A percentile compares a stretch with the other conserved stretches of the same genome.
Conservation (phyloP, 2,888 invertebrate genomes). For the Proisotoma minuta region DNA sequence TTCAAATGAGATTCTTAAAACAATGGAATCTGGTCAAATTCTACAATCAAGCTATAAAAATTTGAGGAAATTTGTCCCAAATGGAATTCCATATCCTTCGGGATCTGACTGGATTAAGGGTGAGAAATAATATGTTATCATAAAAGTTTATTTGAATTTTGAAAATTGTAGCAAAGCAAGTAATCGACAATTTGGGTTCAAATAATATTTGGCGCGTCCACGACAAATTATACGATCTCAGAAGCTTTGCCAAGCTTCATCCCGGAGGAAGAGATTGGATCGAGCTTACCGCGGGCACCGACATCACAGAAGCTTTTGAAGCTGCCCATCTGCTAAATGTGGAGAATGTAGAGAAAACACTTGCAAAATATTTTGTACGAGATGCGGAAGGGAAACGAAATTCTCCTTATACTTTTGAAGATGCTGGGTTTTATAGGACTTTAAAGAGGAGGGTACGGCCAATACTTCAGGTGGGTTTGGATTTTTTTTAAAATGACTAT, state of each 20-base stretch:
- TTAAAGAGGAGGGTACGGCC: constrained; percentile 55
- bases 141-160: background rate
- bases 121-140: background rate
- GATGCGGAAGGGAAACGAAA: constrained; percentile 62
- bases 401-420: constrained; percentile 67
- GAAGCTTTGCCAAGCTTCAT: constrained; percentile 55
- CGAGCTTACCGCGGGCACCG: constrained; percentile 56
- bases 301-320: constrained; percentile 76
- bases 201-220: constrained; percentile 47
- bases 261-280: constrained; percentile 53
- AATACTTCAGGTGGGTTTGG: constrained; percentile 33
- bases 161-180: constrained; percentile 24
- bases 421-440: constrained; percentile 68
- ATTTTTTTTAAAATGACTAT: too few relatives aligned
- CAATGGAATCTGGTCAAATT: background rate
- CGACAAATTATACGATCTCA: constrained; percentile 55
- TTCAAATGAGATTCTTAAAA: background rate
- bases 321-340: constrained; percentile 61
- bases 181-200: constrained; percentile 40
- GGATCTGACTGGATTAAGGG: constrained; percentile 35
- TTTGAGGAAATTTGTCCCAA: background rate
- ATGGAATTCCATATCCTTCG: constrained; percentile 4
- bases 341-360: constrained; percentile 56
- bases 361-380: constrained; percentile 63
- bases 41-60: background rate